Evolutionary conservation across 2,888 invertebrate genomes (phyloP).

Genomic region (Entomobrya proxima): DNA sequence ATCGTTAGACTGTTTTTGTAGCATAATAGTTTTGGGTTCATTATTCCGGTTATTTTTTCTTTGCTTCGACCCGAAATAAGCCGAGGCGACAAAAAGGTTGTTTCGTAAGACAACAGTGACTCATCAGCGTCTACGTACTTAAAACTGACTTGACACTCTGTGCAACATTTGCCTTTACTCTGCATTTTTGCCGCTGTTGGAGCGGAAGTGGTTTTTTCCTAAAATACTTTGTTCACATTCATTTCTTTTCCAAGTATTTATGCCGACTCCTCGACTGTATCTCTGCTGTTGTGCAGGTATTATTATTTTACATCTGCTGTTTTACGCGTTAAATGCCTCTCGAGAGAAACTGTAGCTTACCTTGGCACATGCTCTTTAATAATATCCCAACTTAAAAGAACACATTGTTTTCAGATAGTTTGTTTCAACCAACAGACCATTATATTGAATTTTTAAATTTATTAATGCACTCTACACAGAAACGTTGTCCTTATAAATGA

Average conservation of each 20-base stretch:
- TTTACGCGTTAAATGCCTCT: no score
- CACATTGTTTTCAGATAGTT: conserved; percentile 6
- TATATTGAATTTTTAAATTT: conserved; percentile 59
- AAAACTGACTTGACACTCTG: not conserved
- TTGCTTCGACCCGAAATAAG: conserved; percentile 22
- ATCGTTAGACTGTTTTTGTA: no score
- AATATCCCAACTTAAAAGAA: conserved; percentile 48
- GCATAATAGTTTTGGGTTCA: no score
- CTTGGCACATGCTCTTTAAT: conserved; percentile 62
- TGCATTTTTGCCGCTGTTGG: conserved; percentile 8
- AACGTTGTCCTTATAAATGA: not conserved
- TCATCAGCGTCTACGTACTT: not conserved
- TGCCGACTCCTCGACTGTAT: not conserved
- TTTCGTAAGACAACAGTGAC: not conserved
- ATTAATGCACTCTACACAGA: conserved; percentile 26
- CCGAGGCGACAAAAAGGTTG: conserved; percentile 48
- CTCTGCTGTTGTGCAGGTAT: no score
- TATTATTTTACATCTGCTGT: no score
- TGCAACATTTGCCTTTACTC: not conserved
- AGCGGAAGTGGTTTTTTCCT: conserved; percentile 57
- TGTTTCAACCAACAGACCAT: conserved; percentile 33
- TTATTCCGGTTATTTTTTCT: conserved; percentile 9
- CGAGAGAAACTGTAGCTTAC: conserved; percentile 52
- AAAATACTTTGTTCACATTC: conserved; percentile 34
- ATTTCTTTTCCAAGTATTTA: conserved; percentile 43